Percentiles rank a stretch among this genome's conserved stretches.
phyloP scores from a whole-genome alignment of 30 jellyfish, hydroid and myxozoan species.

The Chironex yamaguchii region DNA sequence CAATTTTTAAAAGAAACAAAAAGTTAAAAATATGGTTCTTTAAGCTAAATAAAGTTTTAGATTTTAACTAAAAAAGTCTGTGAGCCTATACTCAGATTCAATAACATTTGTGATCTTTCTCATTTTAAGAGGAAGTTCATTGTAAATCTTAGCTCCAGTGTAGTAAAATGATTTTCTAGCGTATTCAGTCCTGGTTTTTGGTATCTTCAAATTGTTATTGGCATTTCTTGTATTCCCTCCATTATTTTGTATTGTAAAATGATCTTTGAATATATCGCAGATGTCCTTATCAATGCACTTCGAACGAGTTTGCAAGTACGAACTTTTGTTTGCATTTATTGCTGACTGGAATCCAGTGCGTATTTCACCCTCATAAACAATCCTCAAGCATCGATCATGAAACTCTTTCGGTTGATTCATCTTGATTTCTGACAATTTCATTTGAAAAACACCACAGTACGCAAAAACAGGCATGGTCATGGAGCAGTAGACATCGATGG shows the following conservation, averaged over 20 bases:
- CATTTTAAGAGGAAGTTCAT: conserved; percentile 63
- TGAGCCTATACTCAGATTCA: conserved; percentile 39
- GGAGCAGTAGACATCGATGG: conserved; percentile 65
- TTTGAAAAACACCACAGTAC: conserved; percentile 73
- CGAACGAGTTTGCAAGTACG: conserved; percentile 65
- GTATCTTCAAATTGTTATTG: conserved; percentile 41
- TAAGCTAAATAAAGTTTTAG: too few relatives aligned
- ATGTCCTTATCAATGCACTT: conserved; percentile 62
- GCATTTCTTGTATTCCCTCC: conserved; percentile 69
- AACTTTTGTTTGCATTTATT: conserved; percentile 62
- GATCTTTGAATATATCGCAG: conserved; percentile 70
- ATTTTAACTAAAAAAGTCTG: conserved; percentile 29
- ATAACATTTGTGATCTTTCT: conserved; percentile 40
- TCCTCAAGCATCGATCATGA: conserved; percentile 63
- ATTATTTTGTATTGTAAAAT: conserved; percentile 47
- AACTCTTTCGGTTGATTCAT: conserved; percentile 56
- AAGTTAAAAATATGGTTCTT: too few relatives aligned
- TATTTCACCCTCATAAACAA: conserved; percentile 56
- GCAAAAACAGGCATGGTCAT: conserved; percentile 71
- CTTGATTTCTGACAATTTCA: conserved; percentile 71
- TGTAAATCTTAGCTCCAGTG: conserved; percentile 62
- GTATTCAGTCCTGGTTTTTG: conserved; percentile 47
- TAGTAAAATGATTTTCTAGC: conserved; percentile 54
- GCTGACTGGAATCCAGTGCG: conserved; percentile 34
- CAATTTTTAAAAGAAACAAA: too few relatives aligned